Conservation (phyloP, 2,113 vertebrate species). For the Myiozetetes cayanensis region DNA sequence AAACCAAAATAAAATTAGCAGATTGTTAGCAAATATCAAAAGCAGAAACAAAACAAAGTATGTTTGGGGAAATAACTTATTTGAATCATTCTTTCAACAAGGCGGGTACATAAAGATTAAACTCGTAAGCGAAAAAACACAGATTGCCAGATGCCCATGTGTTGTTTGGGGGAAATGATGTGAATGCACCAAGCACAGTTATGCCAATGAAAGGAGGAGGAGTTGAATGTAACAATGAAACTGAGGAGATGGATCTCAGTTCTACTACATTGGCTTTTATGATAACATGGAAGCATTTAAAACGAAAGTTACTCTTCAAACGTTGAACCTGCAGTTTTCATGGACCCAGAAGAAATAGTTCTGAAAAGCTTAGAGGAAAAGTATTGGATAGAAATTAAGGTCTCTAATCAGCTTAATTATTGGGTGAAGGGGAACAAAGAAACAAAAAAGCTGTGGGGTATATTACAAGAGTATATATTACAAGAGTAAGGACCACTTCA, state of each 20-base stretch:
- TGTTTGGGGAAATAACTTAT: conserved; percentile 27
- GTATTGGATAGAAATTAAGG: background rate
- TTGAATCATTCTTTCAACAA: conserved; percentile 2
- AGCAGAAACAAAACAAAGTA: conserved; percentile 66
- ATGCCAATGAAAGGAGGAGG: background rate
- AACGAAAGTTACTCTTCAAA: background rate
- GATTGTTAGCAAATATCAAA: conserved; percentile 72
- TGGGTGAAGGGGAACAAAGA: background rate
- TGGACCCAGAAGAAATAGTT: background rate
- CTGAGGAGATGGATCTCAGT: background rate
- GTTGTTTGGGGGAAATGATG: background rate
- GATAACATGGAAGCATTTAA: background rate
- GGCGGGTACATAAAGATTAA: background rate
- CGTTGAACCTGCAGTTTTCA: background rate
- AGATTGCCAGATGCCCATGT: background rate
- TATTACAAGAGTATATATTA: background rate
- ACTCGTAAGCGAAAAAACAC: background rate
- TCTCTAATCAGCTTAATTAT: background rate
- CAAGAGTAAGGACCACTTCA: background rate
- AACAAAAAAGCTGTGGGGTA: background rate
- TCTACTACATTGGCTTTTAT: conserved; percentile 14
- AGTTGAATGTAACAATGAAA: background rate
- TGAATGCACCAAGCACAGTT: background rate
- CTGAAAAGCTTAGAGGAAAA: background rate
- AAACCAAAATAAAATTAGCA: conserved; percentile 79